phyloP scores from a whole-genome alignment of 1,140 invertebrate species.

The Catajapyx aquilonaris region DNA sequence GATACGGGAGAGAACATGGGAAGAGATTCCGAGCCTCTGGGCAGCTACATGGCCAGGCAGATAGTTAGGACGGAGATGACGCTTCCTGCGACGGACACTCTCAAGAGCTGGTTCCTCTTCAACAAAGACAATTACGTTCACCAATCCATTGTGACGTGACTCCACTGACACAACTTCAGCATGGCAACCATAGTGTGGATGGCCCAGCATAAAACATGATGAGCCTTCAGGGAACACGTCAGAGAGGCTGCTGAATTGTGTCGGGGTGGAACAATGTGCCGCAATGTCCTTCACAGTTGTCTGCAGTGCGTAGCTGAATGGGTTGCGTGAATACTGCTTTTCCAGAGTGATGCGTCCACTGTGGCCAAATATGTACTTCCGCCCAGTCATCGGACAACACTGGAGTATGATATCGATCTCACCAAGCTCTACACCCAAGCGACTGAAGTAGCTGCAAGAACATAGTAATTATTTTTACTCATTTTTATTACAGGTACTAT shows the following conservation, averaged over 20 bases:
- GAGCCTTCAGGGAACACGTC: constrained; percentile 45
- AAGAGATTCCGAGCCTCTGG: constrained; percentile 35
- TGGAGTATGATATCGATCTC: constrained; percentile 45
- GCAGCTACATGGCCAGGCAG: constrained; percentile 21
- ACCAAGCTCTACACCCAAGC: constrained; percentile 44
- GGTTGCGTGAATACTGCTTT: constrained; percentile 27
- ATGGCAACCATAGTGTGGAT: constrained; percentile 60
- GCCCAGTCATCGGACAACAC: constrained; percentile 44
- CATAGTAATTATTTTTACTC: no score
- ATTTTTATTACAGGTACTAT: no score
- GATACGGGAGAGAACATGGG: constrained; percentile 51
- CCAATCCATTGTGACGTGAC: no score
- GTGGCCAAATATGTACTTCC: constrained; percentile 29
- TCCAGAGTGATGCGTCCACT: constrained; percentile 37
- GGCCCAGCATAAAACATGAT: constrained; percentile 50
- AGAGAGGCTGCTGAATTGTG: constrained; percentile 29
- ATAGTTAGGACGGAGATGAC: constrained; percentile 13
- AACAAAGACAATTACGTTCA: neutral
- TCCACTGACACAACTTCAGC: no score
- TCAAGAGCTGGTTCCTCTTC: constrained; percentile 6
- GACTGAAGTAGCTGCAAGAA: constrained; percentile 24
- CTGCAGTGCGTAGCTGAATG: constrained; percentile 42
- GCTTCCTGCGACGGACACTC: constrained; percentile 8
- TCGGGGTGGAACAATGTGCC: constrained; percentile 21
- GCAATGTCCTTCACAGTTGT: constrained; percentile 37